Percentiles rank a stretch among this genome's conserved stretches.
Evolutionary conservation across 92 coral and sea anemone genomes (phyloP).

Genomic region (Metridium senile): DNA sequence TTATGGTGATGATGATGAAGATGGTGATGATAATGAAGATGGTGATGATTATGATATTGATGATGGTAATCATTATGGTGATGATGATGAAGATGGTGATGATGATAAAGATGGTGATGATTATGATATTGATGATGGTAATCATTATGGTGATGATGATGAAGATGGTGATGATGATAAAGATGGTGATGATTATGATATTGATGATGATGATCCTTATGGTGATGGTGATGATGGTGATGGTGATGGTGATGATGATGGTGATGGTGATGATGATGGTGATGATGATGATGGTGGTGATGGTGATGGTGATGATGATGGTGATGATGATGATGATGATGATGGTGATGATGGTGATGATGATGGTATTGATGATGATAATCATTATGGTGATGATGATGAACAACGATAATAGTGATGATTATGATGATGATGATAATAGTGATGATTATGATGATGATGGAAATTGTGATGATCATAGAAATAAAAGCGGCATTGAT

Average conservation of each 20-base stretch:
- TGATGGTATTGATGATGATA: no score
- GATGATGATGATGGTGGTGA: not conserved
- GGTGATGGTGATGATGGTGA: not conserved
- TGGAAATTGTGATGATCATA: no score
- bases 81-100: not conserved
- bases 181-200: not conserved
- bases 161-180: not conserved
- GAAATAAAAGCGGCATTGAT: no score
- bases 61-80: not conserved
- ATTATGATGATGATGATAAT: no score
- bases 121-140: not conserved
- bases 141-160: not conserved
- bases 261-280: not conserved
- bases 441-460: no score
- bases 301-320: not conserved
- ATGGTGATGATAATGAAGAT: not conserved
- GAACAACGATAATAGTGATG: no score
- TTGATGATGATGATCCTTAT: not conserved
- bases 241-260: not conserved
- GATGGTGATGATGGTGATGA: not conserved
- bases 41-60: not conserved
- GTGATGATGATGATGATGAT: not conserved
- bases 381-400: no score
- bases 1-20: not conserved
- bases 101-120: not conserved